phyloP scores from a whole-genome alignment of 92 coral and sea anemone genomes.

The Actinostola sp. region DNA sequence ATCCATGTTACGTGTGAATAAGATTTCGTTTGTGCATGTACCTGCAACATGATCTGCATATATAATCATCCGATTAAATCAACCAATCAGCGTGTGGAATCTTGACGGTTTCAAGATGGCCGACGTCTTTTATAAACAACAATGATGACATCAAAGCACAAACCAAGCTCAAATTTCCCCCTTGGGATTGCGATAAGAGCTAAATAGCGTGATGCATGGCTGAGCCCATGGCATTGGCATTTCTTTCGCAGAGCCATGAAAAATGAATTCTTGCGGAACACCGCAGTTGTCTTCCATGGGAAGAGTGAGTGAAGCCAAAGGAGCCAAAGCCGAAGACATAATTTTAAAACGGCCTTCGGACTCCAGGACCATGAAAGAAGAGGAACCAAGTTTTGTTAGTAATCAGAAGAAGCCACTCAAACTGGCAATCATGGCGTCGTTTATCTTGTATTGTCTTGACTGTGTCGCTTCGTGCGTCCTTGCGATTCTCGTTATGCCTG shows the following conservation, averaged over 20 bases:
- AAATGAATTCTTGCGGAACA: slow-evolving; percentile 25
- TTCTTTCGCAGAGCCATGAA: not conserved
- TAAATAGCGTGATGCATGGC: not conserved
- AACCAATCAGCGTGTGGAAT: slow-evolving; percentile 25
- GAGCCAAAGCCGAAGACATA: slow-evolving; percentile 4
- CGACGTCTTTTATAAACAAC: not conserved
- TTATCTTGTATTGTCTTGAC: slow-evolving; percentile 35
- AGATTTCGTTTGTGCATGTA: no score
- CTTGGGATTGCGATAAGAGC: slow-evolving; percentile 9
- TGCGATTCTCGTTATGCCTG: slow-evolving; percentile 51
- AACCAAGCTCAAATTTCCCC: no score
- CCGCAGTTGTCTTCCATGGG: not conserved
- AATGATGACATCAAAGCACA: not conserved
- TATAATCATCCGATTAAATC: slow-evolving; percentile 9
- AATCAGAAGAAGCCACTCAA: slow-evolving; percentile 8
- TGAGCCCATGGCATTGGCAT: not conserved
- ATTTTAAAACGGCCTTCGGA: slow-evolving; percentile 3
- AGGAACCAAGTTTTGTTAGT: no score
- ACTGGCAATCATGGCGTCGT: not conserved
- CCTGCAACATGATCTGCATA: slow-evolving; percentile 10
- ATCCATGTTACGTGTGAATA: no score
- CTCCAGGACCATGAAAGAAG: slow-evolving; percentile 4
- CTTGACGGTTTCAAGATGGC: slow-evolving; percentile 24
- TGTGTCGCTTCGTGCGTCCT: slow-evolving; percentile 50
- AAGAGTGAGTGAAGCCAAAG: slow-evolving; percentile 6